These are phyloP conservation scores for Coturnix japonica DNA, from an alignment of 2,113 vertebrate species.

Conservation along the genomic window DNA sequence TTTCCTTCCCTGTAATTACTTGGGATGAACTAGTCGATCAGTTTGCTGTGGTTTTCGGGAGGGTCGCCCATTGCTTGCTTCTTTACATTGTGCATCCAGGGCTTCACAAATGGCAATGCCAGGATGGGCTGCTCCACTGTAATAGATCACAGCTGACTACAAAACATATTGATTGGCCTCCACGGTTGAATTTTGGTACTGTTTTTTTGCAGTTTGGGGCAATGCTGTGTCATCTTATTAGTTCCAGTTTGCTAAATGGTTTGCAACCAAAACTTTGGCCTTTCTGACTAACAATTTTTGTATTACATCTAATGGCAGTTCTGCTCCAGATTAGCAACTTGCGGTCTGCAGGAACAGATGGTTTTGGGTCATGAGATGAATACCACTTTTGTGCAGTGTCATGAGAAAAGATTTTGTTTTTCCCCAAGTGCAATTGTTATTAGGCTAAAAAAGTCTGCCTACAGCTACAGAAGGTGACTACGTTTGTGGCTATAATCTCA, in stretches of 20 bases:
- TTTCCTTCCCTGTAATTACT: neutral
- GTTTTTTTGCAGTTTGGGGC: neutral
- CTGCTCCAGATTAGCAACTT: constrained; percentile 10
- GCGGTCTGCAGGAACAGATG: constrained; percentile 3
- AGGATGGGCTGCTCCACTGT: neutral
- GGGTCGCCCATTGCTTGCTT: neutral
- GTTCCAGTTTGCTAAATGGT: constrained; percentile 1
- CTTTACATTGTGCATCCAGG: neutral
- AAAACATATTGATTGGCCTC: neutral
- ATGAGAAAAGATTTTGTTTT: neutral
- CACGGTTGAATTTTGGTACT: neutral
- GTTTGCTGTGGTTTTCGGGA: neutral
- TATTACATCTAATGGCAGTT: constrained; percentile 11
- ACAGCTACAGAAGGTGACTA: neutral
- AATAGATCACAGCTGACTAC: neutral
- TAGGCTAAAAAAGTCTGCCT: neutral
- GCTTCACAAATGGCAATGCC: neutral
- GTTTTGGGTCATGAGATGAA: neutral
- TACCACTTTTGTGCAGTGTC: neutral
- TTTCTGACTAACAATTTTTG: constrained; percentile 8
- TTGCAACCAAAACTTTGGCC: constrained; percentile 4
- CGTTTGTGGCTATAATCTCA: neutral
- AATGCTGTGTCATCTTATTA: neutral
- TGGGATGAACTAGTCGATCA: neutral
- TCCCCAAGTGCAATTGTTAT: neutral